These are phyloP conservation scores for Malurus elegans DNA, from an alignment of 2,113 vertebrate genomes.

Conservation along the genomic window DNA sequence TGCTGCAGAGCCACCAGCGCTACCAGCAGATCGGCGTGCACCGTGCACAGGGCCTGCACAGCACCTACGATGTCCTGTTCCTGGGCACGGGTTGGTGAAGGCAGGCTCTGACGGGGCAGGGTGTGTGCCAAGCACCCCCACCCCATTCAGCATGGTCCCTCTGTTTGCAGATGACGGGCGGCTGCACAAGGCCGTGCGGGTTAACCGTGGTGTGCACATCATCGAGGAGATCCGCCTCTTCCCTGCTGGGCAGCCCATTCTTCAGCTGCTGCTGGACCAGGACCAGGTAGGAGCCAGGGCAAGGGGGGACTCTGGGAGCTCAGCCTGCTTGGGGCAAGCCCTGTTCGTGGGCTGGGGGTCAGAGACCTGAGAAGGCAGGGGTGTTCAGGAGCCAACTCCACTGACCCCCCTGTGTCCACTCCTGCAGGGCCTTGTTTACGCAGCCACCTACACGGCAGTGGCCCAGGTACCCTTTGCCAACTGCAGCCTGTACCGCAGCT, in stretches of 20 bases:
- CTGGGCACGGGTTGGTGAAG: constrained; percentile 83
- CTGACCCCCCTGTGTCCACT: accelerated
- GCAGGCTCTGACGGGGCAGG: accelerated
- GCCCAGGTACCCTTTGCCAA: constrained; percentile 90
- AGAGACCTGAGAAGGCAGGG: background rate
- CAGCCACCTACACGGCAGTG: constrained; percentile 80
- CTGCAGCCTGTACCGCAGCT: constrained; percentile 90
- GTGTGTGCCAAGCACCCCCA: accelerated
- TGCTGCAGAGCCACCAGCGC: constrained; percentile 82
- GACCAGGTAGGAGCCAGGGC: background rate
- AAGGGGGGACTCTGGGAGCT: background rate
- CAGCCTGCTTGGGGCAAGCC: background rate
- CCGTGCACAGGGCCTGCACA: constrained; percentile 61
- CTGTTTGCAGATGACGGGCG: constrained; percentile 83
- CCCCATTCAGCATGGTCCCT: background rate
- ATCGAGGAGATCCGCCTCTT: constrained; percentile 91
- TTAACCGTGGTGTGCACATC: constrained; percentile 79
- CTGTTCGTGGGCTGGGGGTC: background rate
- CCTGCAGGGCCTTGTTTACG: constrained; percentile 82
- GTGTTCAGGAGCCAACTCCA: accelerated
- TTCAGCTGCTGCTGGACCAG: constrained; percentile 85
- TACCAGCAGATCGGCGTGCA: constrained; percentile 90
- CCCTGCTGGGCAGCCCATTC: constrained; percentile 75
- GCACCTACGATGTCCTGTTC: constrained; percentile 85
- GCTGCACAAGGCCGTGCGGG: constrained; percentile 88